Evolutionary conservation across 1,140 invertebrate species (phyloP).

Genomic region (Prorops nasuta): DNA sequence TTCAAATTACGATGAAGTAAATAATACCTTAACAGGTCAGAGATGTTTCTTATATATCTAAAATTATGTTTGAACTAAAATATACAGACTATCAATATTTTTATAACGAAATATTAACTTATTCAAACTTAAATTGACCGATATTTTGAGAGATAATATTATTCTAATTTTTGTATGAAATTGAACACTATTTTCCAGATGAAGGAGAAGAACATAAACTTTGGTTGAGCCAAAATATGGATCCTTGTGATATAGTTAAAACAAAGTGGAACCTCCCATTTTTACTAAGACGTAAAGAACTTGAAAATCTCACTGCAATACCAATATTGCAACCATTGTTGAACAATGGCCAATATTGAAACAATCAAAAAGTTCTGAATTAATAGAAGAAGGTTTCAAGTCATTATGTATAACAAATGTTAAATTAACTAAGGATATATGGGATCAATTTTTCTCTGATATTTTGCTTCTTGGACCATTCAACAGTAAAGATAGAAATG

Average conservation of each 20-base stretch:
- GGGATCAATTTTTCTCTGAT: slow-evolving; percentile 2
- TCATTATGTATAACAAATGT: not conserved
- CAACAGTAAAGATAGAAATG: slow-evolving; percentile 1
- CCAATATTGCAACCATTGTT: not conserved
- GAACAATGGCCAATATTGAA: slow-evolving; percentile 11
- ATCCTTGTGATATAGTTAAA: slow-evolving; percentile 1
- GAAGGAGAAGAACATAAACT: not conserved
- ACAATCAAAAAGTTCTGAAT: not conserved
- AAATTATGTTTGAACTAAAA: not conserved
- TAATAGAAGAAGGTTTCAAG: slow-evolving; percentile 6
- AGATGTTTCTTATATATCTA: too few relatives aligned
- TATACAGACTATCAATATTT: not conserved
- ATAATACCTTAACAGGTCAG: too few relatives aligned
- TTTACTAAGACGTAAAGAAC: not conserved
- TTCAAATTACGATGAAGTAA: not conserved
- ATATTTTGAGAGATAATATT: too few relatives aligned
- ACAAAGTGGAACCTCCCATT: slow-evolving; percentile 2
- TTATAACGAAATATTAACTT: too few relatives aligned
- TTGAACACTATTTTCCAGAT: too few relatives aligned
- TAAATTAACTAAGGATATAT: not conserved
- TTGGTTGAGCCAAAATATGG: slow-evolving; percentile 5
- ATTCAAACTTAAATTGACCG: too few relatives aligned
- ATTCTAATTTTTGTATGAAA: too few relatives aligned
- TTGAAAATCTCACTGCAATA: not conserved
- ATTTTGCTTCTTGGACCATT: not conserved